These are phyloP conservation scores for Trematocara variabile DNA, from an alignment of 2,113 vertebrate species.

Conservation along the genomic window DNA sequence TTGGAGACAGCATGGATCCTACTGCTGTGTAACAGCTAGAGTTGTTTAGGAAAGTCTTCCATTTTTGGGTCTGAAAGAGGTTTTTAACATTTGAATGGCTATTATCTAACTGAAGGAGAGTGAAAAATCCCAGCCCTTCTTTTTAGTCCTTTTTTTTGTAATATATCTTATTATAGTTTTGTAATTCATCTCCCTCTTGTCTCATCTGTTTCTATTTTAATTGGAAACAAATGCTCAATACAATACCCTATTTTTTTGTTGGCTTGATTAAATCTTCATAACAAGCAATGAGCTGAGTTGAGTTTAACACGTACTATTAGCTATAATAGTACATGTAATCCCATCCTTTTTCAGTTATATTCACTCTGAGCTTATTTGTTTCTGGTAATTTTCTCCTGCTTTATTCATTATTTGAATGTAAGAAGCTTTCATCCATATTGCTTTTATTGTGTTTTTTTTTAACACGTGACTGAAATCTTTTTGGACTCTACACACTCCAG, in stretches of 20 bases:
- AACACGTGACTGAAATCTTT: neutral
- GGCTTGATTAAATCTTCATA: neutral
- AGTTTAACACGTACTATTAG: neutral
- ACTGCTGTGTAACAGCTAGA: neutral
- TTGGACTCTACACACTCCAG: too few species aligned
- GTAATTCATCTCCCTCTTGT: neutral
- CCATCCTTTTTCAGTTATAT: neutral
- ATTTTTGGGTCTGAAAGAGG: neutral
- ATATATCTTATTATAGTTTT: neutral
- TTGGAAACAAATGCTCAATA: neutral
- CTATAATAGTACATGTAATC: neutral
- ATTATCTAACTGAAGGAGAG: neutral
- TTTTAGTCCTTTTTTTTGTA: neutral
- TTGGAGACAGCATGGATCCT: neutral
- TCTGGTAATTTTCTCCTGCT: neutral
- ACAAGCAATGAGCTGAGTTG: neutral
- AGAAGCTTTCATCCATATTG: neutral
- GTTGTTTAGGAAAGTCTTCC: neutral
- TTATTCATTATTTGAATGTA: neutral
- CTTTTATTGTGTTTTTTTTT: neutral
- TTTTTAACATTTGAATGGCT: neutral
- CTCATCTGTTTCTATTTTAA: neutral
- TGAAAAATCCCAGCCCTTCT: neutral
- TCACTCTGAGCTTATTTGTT: neutral
- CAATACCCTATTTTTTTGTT: neutral